Conservation (phyloP, 2,797 vertebrate species). For the Enteromius thamalakanensis region DNA sequence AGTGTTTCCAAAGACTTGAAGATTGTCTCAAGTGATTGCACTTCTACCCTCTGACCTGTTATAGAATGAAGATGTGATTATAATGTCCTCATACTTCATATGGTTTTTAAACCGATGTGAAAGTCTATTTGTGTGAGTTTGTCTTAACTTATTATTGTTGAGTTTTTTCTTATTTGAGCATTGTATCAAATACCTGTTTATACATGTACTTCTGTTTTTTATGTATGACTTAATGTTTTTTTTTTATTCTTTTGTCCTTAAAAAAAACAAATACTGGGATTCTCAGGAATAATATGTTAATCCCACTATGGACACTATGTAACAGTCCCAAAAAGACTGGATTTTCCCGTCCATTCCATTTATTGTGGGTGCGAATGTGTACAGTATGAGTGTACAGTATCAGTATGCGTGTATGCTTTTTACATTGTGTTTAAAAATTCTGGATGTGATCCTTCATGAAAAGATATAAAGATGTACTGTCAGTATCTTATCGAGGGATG, state of each 20-base stretch:
- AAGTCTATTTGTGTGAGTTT: constrained; percentile 47
- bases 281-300: constrained; percentile 47
- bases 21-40: constrained; percentile 60
- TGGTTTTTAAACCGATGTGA: constrained; percentile 3
- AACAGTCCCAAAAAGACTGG: background rate
- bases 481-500: background rate
- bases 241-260: background rate
- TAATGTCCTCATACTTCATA: constrained; percentile 9
- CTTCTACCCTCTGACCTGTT: constrained; percentile 58
- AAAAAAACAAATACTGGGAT: background rate
- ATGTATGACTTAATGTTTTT: background rate
- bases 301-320: constrained; percentile 40
- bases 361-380: background rate
- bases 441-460: background rate
- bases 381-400: constrained; percentile 12
- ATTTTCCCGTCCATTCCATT: constrained; percentile 2
- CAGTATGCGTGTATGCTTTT: background rate
- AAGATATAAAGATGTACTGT: background rate
- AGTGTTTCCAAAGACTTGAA: constrained; percentile 75
- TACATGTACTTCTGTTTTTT: background rate
- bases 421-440: background rate
- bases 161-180: constrained; percentile 10
- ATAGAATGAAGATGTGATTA: constrained; percentile 20
- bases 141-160: constrained; percentile 56
- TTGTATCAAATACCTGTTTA: constrained; percentile 17